Evolutionary conservation across 2,888 invertebrate genomes (phyloP).

Genomic region (Lycocerus yunnanus): DNA sequence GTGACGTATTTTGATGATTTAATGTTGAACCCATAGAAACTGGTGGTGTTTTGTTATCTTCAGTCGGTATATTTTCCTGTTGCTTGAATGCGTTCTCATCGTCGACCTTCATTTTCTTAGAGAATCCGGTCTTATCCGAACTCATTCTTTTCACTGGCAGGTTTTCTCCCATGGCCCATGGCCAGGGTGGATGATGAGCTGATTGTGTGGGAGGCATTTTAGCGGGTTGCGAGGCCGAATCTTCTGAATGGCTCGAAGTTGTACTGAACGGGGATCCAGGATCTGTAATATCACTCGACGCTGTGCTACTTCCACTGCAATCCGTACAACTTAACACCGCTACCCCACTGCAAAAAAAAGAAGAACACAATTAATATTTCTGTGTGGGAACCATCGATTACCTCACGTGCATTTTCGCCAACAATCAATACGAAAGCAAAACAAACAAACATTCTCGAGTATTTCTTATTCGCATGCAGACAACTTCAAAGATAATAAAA

Average conservation of each 20-base stretch:
- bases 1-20: slow-evolving; percentile 19
- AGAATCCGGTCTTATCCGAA: slow-evolving; percentile 42
- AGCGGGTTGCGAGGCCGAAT: slow-evolving; percentile 49
- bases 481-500: not conserved
- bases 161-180: slow-evolving; percentile 40
- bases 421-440: not conserved
- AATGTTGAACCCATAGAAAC: slow-evolving; percentile 42
- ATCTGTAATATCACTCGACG: slow-evolving; percentile 81
- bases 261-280: slow-evolving; percentile 85
- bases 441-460: not conserved
- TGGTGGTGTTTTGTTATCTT: slow-evolving; percentile 44
- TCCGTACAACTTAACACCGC: slow-evolving; percentile 79
- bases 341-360: slow-evolving; percentile 71
- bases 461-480: not conserved
- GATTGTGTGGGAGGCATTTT: slow-evolving; percentile 51
- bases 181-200: slow-evolving; percentile 43
- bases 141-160: slow-evolving; percentile 36
- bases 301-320: slow-evolving; percentile 63
- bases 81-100: slow-evolving; percentile 31
- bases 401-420: not conserved
- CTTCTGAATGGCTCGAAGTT: slow-evolving; percentile 59
- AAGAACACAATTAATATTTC: not conserved
- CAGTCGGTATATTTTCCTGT: slow-evolving; percentile 27
- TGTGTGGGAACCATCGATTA: not conserved
- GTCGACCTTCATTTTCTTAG: slow-evolving; percentile 44